Percentiles rank a stretch among this genome's conserved stretches.
Conservation (phyloP, 2,113 vertebrate species). For the Mesembrinibis cayennensis region DNA sequence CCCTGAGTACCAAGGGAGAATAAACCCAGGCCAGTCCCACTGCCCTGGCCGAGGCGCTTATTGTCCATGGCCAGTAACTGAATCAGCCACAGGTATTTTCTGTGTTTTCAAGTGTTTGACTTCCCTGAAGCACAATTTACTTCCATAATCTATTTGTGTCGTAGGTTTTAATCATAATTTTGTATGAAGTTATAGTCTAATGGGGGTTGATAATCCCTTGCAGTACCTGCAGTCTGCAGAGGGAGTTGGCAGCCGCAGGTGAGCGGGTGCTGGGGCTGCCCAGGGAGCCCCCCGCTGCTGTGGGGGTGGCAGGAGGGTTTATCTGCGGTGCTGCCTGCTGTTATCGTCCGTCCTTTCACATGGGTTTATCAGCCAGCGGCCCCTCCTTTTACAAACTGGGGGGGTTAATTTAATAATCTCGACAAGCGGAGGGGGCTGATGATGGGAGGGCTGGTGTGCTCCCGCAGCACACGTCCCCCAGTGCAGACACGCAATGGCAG, state of each 20-base stretch:
- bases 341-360: background rate
- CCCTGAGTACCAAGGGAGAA: background rate
- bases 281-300: fast-evolving
- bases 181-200: background rate
- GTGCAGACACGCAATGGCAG: fast-evolving
- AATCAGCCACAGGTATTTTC: background rate
- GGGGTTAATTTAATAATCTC: background rate
- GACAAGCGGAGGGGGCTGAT: background rate
- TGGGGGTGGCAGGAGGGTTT: background rate
- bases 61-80: background rate
- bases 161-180: background rate
- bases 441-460: fast-evolving
- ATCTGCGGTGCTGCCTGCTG: background rate
- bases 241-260: background rate
- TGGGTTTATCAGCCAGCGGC: background rate
- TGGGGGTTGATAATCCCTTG: fast-evolving
- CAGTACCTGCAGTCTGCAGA: fast-evolving
- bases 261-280: background rate
- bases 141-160: background rate
- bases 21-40: background rate
- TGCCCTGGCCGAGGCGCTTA: background rate
- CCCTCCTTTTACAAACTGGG: background rate
- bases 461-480: background rate
- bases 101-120: background rate
- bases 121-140: background rate